Percentiles rank a stretch among this genome's conserved stretches.
Evolutionary conservation across 1,140 invertebrate genomes (phyloP).

Genomic region (Ips typographus): DNA sequence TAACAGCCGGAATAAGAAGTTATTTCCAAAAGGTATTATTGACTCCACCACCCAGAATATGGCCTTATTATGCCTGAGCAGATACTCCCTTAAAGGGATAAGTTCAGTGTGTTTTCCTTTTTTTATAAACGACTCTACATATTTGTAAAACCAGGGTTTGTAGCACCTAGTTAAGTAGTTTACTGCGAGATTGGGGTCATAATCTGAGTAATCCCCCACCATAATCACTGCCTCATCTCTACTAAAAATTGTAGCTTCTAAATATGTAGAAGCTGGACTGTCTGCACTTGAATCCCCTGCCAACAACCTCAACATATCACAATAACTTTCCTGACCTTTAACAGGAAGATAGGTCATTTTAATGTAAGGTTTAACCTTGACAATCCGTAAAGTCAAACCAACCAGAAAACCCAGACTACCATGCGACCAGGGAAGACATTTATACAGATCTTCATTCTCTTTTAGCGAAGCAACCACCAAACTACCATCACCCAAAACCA

Average conservation of each 20-base stretch:
- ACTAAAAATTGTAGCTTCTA: conserved; percentile 59
- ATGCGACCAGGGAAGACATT: conserved; percentile 60
- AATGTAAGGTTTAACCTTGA: conserved; percentile 56
- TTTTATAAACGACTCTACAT: conserved; percentile 58
- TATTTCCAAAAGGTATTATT: conserved; percentile 58
- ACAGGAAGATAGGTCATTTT: conserved; percentile 60
- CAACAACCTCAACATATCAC: conserved; percentile 55
- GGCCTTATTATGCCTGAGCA: conserved; percentile 57
- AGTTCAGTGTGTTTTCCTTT: conserved; percentile 55
- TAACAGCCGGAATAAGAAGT: conserved; percentile 51
- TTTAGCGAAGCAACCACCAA: conserved; percentile 53
- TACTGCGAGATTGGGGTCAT: conserved; percentile 47
- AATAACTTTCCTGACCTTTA: conserved; percentile 56
- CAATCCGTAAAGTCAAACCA: conserved; percentile 55
- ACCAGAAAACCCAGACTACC: conserved; percentile 60
- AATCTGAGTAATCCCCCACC: conserved; percentile 56
- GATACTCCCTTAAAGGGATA: conserved; percentile 58
- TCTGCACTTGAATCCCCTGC: conserved; percentile 45
- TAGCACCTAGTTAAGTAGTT: conserved; percentile 58
- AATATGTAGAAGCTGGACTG: conserved; percentile 53
- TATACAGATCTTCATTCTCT: conserved; percentile 55
- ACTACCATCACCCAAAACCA: conserved; percentile 57
- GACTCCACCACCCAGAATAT: conserved; percentile 63
- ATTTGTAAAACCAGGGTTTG: conserved; percentile 68
- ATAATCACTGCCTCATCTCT: conserved; percentile 59